These are phyloP conservation scores for Corella eumyota DNA, from an alignment of 23 tunicate species.

Conservation along the genomic window DNA sequence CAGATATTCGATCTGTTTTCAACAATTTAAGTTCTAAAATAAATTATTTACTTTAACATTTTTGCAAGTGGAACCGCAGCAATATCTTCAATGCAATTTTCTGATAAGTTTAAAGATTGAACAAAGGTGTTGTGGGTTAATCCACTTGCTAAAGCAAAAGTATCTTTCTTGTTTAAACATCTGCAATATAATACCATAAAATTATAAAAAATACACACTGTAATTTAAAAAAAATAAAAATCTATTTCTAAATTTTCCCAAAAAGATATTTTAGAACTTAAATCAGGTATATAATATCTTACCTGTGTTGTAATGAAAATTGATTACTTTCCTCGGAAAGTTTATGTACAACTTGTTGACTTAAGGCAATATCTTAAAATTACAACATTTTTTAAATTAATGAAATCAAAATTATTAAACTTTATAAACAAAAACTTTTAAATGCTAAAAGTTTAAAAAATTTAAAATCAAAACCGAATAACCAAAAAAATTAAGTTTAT, in stretches of 20 bases:
- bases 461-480: too few species aligned
- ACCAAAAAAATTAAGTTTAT: too few species aligned
- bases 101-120: constrained; percentile 31
- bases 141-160: constrained; percentile 46
- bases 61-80: constrained; percentile 27
- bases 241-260: not conserved
- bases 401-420: too few species aligned
- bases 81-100: constrained; percentile 37
- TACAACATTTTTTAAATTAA: too few species aligned
- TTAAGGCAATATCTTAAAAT: constrained; percentile 32
- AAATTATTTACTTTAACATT: constrained; percentile 39
- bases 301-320: constrained; percentile 60
- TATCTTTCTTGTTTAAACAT: constrained; percentile 35
- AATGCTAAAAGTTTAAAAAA: too few species aligned
- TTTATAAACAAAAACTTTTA: too few species aligned
- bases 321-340: constrained; percentile 13
- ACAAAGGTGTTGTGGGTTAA: constrained; percentile 34
- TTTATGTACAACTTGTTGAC: constrained; percentile 33
- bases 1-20: too few species aligned
- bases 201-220: not conserved
- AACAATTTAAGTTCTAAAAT: too few species aligned
- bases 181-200: constrained; percentile 18
- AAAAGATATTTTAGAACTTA: not conserved
- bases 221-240: not conserved
- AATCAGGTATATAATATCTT: not conserved